Evolutionary conservation across 2,113 vertebrate genomes (phyloP).

Genomic region (Choloepus hoffmanni): DNA sequence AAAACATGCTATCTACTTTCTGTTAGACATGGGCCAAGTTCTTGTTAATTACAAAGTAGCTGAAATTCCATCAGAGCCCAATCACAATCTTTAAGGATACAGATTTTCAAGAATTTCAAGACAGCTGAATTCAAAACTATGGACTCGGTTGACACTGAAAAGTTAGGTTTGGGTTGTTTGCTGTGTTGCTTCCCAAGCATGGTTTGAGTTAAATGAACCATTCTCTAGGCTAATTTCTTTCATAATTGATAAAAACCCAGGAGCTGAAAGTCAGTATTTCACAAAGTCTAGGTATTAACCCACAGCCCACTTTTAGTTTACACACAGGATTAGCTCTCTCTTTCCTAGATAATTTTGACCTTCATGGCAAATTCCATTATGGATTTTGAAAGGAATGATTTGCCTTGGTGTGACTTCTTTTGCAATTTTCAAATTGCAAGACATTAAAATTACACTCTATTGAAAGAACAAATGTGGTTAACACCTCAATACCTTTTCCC

Average conservation of each 20-base stretch:
- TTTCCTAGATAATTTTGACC: conserved; percentile 65
- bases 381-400: conserved; percentile 59
- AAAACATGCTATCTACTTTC: neutral
- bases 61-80: neutral
- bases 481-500: conserved; percentile 52
- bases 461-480: neutral
- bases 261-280: conserved; percentile 61
- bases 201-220: neutral
- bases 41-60: neutral
- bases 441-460: conserved; percentile 49
- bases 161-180: neutral
- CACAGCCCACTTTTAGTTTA: neutral
- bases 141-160: neutral
- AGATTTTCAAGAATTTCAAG: conserved; percentile 44
- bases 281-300: conserved; percentile 23
- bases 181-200: neutral
- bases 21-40: neutral
- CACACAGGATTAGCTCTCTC: conserved; percentile 40
- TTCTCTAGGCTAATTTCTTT: conserved; percentile 56
- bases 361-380: conserved; percentile 36
- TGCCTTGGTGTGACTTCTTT: conserved; percentile 48
- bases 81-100: neutral
- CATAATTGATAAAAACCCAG: conserved; percentile 47
- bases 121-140: neutral
- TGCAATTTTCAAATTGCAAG: conserved; percentile 67